Evolutionary conservation across 2,797 vertebrate genomes (phyloP), one percentile per base, ranked within the genome.

Genomic region (Pempheris klunzingeri): DNA sequence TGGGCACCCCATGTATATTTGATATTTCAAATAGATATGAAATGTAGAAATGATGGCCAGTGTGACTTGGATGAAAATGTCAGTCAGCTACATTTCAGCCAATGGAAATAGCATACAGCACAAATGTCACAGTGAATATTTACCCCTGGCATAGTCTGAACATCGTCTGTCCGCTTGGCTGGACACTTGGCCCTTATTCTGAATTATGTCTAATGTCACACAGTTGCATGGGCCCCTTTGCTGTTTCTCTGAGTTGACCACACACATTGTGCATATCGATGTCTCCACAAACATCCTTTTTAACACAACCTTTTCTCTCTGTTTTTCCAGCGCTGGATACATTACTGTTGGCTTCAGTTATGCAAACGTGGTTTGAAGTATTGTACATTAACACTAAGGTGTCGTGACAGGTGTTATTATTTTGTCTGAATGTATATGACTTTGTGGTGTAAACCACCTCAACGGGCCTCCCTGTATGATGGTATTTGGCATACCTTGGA

Each of bases 81-180:
- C 93, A 94, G 43, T 81, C 60, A 49, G 82, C 78, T 83, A 61
- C 80, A 78, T 78, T 81, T 90, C 79, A 88, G 83, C 88, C 53
- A 47, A 82, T 82, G 78, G 80, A 92, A 91, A 92, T 79, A 77
- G 59, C 59, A 72, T 70, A 77, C 80, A 87, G 81, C 89, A 84
- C 88, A 93, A 94, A 94, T 94, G 93, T 93, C 92, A 93, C 54
- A 71, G 86, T 77, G 88, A 88, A 89, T 93, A 92, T 94, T 90
- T 88, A 88, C 89, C 89, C 82, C 78, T 90, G 78, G 86, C 79
- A 66, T 52, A 52, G 80, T 88, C 84, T 80, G 75, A 92, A 91
- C 87, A 91, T 68, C 64, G 66, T 93, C 85, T 90, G 80, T 92
- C 78, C 83, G 89, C 92, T 88, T 83, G 89, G 84, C 88, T 87